Evolutionary conservation across 2,113 vertebrate species (phyloP), one percentile per base, ranked within the genome.

Genomic region (Scomber japonicus): DNA sequence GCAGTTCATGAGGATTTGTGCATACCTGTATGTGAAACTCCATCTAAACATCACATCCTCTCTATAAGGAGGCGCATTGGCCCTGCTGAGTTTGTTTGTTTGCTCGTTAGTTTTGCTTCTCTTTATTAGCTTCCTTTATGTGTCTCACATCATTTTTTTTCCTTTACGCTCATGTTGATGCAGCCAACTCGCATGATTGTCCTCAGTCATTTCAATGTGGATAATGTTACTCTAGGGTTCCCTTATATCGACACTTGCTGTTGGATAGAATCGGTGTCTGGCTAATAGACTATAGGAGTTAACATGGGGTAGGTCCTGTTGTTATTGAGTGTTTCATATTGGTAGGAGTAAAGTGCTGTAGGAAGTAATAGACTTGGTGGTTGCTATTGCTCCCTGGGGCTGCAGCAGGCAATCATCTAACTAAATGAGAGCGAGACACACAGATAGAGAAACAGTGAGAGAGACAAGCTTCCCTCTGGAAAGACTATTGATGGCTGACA

Each of bases 291-390:
- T 92, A 89, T 81, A 86, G 83, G 89, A 91, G 89, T 85, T 86
- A 86, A 91, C 90, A 84, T 66, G 54, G 75, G 86, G 89, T 91
- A 91, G 87, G 91, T 84, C 90, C 85, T 81, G 91, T 91, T 90
- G 86, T 89, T 94, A 93, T 92, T 65, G 88, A 95, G 90, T 89
- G 84, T 80, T 92, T 94, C 89, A 93, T 94, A 92, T 93, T 92
- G 90, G 90, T 89, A 92, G 83, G 88, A 93, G 91, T 93, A 90
- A 89, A 94, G 92, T 90, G 92, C 92, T 91, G 91, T 87, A 85
- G 90, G 93, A 93, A 92, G 88, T 94, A 94, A 95, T 94, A 92
- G 93, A 93, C 91, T 91, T 85, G 83, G 87, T 89, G 88, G 80
- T 88, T 84, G 82, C 89, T 85, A 94, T 89, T 66, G 71, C 78